Evolutionary conservation across 1,140 invertebrate genomes (phyloP), one percentile per base, ranked within the genome.

Genomic region (Drosophila mayri): DNA sequence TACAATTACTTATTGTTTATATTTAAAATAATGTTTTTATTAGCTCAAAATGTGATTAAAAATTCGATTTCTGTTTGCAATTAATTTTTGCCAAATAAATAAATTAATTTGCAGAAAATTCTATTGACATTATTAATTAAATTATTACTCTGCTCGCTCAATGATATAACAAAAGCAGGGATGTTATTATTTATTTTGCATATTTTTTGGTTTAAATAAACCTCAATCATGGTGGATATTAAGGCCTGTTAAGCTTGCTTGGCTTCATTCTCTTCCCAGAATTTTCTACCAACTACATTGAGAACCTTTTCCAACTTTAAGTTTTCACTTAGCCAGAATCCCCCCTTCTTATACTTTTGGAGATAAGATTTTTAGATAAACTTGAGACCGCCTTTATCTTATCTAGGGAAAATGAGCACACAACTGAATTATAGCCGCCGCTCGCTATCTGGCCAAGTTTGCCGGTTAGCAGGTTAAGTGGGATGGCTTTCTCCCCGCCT

Each of bases 331-430:
- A 40, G 28, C 43, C 25, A 30, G 64, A 32, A 11, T 43, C 16
- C 16, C 32, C 32, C 43, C 35, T 40, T 14, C n/a, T 55, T 55
- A 55, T 11, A 8, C 16, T 11, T 4, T 0, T 25, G 25, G 14
- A 60, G 66, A 72, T 72, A 72, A 72, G 43, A 60, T 72, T 49
- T 49, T 71, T 11, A 41, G 66, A 60, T 60, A 72, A 49, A 43
- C 66, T 25, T 37, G 44, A 50, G 54, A 60, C 46, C n/a, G 30
- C 10, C 50, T 6, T 11, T 72, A 72, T 72, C 70, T 72, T 70
- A 70, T 72, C 67, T 28, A 22, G 20, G 0, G n/a, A 22, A 57
- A 60, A 43, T 72, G 54, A 49, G 44, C 28, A 16, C 70, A 35
- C 37, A 49, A 35, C 28, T 35, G 32, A 25, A n/a, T 18, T 30